Percentiles rank a stretch among this genome's conserved stretches.
Conservation (phyloP, 2,888 invertebrate genomes). For the Mystacides longicornis region DNA sequence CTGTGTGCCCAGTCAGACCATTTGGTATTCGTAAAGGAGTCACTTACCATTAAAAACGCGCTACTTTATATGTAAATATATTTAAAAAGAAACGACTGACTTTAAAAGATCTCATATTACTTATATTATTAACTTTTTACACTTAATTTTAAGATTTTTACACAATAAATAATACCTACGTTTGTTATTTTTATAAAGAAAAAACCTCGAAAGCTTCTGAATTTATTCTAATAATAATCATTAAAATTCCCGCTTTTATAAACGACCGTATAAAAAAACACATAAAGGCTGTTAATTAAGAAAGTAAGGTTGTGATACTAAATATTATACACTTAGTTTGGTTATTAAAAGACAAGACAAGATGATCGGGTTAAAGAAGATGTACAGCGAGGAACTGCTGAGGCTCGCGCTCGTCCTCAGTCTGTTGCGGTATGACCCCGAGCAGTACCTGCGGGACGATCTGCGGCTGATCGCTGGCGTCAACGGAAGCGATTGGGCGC, state of each 20-base stretch:
- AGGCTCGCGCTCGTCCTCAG: slow-evolving; percentile 75
- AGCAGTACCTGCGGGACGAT: slow-evolving; percentile 55
- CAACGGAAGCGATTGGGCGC: slow-evolving; percentile 63
- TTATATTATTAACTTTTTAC: background rate
- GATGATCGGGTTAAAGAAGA: slow-evolving; percentile 78
- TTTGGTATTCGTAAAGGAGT: background rate
- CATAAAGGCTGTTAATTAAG: slow-evolving; percentile 2
- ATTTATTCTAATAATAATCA: background rate
- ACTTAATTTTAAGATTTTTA: background rate
- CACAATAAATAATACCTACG: background rate
- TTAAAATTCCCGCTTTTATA: background rate
- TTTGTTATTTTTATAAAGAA: slow-evolving; percentile 1
- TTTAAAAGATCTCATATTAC: background rate
- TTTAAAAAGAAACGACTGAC: background rate
- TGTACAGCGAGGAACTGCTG: slow-evolving; percentile 73
- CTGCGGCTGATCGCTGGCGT: slow-evolving; percentile 49
- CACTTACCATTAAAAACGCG: background rate
- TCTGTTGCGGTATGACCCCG: slow-evolving; percentile 69
- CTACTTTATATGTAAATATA: background rate
- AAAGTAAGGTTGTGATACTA: slow-evolving; percentile 11
- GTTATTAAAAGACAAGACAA: slow-evolving; percentile 20
- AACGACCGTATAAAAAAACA: background rate
- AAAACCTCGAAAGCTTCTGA: background rate
- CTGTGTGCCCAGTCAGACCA: background rate
- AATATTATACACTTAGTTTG: background rate